Percentiles rank a stretch among this genome's conserved stretches.
phyloP scores from a whole-genome alignment of 2,888 invertebrate species.

The Caenorhabditis doughertyi region DNA sequence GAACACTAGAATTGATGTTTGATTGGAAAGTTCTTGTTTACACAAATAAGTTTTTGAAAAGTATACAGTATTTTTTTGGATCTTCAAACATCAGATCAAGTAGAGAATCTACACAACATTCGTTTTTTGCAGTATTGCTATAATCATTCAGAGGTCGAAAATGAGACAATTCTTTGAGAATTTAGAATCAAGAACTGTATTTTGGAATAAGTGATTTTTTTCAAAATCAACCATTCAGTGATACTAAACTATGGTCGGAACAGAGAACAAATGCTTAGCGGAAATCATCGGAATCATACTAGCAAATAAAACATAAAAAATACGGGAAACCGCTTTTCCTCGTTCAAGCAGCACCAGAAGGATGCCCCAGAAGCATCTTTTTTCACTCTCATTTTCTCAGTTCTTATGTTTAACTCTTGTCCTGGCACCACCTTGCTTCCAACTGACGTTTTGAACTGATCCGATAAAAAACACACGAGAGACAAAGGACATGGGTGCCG shows the following conservation, averaged over 20 bases:
- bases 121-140: too few species aligned
- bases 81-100: not conserved
- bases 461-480: conserved; percentile 9
- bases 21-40: not conserved
- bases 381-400: conserved; percentile 5
- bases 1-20: too few species aligned
- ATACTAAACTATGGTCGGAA: too few species aligned
- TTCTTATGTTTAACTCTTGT: conserved; percentile 34
- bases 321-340: conserved; percentile 15
- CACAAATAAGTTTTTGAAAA: too few species aligned
- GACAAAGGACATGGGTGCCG: conserved; percentile 19
- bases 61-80: too few species aligned
- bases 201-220: not conserved
- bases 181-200: not conserved
- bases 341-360: conserved; percentile 35
- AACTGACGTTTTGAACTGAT: conserved; percentile 46
- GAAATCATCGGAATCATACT: conserved; percentile 6
- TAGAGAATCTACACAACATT: too few species aligned
- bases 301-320: conserved; percentile 10
- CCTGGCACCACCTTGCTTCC: conserved; percentile 31
- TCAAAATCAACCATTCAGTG: too few species aligned
- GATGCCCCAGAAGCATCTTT: conserved; percentile 32
- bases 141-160: too few species aligned
- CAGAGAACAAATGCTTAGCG: conserved; percentile 2
- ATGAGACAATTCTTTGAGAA: too few species aligned